These are phyloP conservation scores for Calameuta filiformis DNA, from an alignment of 2,888 invertebrate species.

Conservation along the genomic window DNA sequence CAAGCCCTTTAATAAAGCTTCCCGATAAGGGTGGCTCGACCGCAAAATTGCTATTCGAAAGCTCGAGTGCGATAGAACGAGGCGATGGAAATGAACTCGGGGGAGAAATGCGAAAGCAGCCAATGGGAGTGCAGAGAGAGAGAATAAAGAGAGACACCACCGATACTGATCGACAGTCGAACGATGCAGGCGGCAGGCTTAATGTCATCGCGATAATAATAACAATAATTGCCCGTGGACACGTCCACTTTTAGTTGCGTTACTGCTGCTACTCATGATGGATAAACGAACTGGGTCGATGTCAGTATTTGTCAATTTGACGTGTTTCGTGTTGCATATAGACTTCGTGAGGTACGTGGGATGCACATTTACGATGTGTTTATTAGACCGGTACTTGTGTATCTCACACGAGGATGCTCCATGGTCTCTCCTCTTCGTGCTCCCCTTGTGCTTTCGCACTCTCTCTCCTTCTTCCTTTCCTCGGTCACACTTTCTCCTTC, in stretches of 20 bases:
- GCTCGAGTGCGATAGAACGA: background rate
- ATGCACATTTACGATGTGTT: slow-evolving; percentile 39
- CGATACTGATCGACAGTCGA: background rate
- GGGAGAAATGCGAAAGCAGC: slow-evolving; percentile 15
- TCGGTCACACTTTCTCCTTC: too few species aligned
- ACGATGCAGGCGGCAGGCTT: background rate
- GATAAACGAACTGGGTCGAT: background rate
- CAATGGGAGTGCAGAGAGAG: slow-evolving; percentile 12
- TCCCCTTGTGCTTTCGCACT: too few species aligned
- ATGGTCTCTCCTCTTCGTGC: background rate
- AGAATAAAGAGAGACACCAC: background rate
- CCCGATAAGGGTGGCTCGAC: slow-evolving; percentile 13
- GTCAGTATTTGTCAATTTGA: background rate
- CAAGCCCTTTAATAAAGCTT: background rate
- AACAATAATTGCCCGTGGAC: background rate
- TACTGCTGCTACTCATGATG: background rate
- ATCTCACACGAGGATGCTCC: background rate
- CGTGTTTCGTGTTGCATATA: background rate
- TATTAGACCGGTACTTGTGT: slow-evolving; percentile 28
- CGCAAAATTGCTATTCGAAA: background rate
- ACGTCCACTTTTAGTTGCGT: background rate
- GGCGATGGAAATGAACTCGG: background rate
- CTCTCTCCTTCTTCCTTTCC: too few species aligned
- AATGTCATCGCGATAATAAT: background rate
- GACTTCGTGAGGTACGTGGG: slow-evolving; percentile 13